Base-by-base conservation (phyloP, 2,113 vertebrate species). In the Dipodomys stephensi region DNA sequence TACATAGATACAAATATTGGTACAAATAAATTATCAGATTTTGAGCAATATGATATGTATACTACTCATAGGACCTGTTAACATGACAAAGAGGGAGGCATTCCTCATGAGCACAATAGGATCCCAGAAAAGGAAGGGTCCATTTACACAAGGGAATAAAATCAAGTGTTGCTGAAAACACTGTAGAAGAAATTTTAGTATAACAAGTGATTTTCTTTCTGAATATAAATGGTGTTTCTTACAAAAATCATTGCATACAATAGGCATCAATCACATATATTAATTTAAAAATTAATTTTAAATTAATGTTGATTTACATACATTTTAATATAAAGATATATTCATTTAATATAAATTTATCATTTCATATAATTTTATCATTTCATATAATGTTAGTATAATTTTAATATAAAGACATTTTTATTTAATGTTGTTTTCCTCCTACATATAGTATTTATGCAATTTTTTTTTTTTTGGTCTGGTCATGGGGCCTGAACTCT, bases 81-180 rank as follows among this genome's bases (percentile, higher is more conserved):
- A 86, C 9, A 74, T 20, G n/a, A 68, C 86, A 64, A 49, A 69
- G 0, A 72, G 16, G 96, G 93, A 94, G 96, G 32, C 44, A 88
- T 27, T 91, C 68, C 4, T 90, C 12, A 86, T 46, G 44, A 91
- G 68, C 6, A 68, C 18, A 79, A 28, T 53, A 57, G 0, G 8
- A 16, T 44, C 62, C 64, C 11, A 67, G 11, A 30, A 93, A 78
- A 95, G 19, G 69, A 18, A 92, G 18, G 1, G 30, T 12, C 49
- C 65, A 85, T 11, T 77, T 68, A 76, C 25, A 88, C 18, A 23
- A 68, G 25, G 94, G 83, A 68, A 80, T 93, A 94, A 39, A 88
- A 74, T 77, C 49, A 88, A 69, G 25, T 72, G n/a, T 69, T 73
- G 57, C 23, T 73, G 87, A 90, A 90, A 92, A 87, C 49, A 49